Evolutionary conservation across 2,113 vertebrate species (phyloP).

Genomic region (Vidua macroura): DNA sequence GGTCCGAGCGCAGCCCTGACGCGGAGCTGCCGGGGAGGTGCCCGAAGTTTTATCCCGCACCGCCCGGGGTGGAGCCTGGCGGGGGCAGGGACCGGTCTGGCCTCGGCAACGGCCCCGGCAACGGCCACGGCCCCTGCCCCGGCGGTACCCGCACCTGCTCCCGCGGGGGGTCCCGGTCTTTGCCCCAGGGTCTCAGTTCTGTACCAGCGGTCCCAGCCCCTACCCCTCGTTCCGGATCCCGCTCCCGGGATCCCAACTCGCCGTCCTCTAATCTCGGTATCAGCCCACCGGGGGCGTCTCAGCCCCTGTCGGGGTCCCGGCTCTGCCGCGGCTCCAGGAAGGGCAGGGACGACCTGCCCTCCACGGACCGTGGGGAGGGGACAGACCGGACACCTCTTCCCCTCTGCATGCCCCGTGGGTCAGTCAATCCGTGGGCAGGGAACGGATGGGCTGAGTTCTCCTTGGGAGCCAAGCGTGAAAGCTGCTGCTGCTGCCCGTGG

Average conservation of each 20-base stretch:
- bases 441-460: background rate
- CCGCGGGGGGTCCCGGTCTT: background rate
- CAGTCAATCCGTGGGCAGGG: background rate
- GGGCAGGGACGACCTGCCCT: too few species aligned
- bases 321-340: background rate
- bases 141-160: background rate
- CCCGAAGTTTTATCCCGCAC: slow-evolving; percentile 60
- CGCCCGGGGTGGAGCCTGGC: slow-evolving; percentile 55
- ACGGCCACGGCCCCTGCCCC: background rate
- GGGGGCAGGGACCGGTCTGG: slow-evolving; percentile 40
- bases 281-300: background rate
- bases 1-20: slow-evolving; percentile 22
- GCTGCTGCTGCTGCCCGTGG: background rate
- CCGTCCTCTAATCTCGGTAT: background rate
- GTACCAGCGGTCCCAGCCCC: background rate
- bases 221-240: background rate
- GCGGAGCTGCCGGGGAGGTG: slow-evolving; percentile 52
- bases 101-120: background rate
- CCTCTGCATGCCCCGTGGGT: background rate
- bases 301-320: background rate
- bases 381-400: background rate
- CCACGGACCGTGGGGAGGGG: background rate
- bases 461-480: background rate
- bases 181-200: background rate
- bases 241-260: background rate